Evolutionary conservation across 2,888 invertebrate species (phyloP).

Genomic region (Chymomyza amoena): DNA sequence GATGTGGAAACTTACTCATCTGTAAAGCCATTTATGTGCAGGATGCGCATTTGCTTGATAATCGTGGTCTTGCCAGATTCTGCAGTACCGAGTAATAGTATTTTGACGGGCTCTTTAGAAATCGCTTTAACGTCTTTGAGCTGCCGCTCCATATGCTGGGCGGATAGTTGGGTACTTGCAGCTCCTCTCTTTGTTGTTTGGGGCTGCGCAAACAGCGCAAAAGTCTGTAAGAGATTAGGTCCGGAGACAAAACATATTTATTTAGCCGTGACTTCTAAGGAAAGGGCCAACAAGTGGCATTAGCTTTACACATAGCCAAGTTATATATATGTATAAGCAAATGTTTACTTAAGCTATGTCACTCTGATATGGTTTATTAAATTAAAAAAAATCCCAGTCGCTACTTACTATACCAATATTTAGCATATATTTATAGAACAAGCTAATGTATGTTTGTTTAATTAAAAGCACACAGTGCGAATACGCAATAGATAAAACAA

Average conservation of each 20-base stretch:
- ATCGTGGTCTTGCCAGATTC: conserved; percentile 93
- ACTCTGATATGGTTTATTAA: background rate
- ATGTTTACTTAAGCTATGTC: conserved; percentile 35
- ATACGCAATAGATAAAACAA: conserved; percentile 36
- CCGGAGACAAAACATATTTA: conserved; percentile 33
- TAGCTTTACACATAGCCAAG: conserved; percentile 4
- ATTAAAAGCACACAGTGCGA: conserved; percentile 52
- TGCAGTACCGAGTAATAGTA: conserved; percentile 85
- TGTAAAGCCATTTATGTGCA: conserved; percentile 89
- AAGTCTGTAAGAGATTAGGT: conserved; percentile 66
- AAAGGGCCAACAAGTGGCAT: conserved; percentile 33
- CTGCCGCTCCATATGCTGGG: conserved; percentile 80
- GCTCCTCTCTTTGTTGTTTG: conserved; percentile 70
- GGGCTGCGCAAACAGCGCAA: conserved; percentile 74
- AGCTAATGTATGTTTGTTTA: conserved; percentile 41
- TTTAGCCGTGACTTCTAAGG: conserved; percentile 51
- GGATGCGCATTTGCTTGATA: conserved; percentile 91
- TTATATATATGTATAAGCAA: conserved; percentile 13
- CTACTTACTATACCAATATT: background rate
- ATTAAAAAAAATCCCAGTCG: background rate
- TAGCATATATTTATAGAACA: background rate
- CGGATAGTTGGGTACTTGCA: conserved; percentile 69
- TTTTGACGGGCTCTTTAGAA: conserved; percentile 79
- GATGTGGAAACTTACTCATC: conserved; percentile 81
- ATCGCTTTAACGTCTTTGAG: conserved; percentile 79